These are phyloP conservation scores for Microctenopoma steveboyesi DNA, from an alignment of 2,797 vertebrate genomes.

Conservation along the genomic window DNA sequence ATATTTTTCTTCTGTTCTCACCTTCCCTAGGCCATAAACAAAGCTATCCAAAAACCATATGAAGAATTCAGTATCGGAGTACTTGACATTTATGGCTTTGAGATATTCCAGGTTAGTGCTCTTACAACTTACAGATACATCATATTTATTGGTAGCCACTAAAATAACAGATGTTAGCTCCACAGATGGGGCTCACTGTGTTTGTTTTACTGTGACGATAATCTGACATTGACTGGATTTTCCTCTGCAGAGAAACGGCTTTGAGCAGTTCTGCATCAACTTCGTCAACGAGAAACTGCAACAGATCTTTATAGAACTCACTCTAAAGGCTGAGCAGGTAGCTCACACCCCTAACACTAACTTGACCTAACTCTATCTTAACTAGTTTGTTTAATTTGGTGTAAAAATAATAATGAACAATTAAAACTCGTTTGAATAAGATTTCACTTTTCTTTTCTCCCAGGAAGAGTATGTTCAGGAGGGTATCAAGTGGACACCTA, in stretches of 20 bases:
- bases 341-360: no score
- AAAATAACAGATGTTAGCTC: slow-evolving; percentile 13
- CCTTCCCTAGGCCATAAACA: slow-evolving; percentile 89
- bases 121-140: neutral
- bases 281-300: slow-evolving; percentile 99
- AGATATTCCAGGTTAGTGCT: slow-evolving; percentile 93
- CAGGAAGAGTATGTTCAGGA: slow-evolving; percentile 98
- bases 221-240: slow-evolving; percentile 13
- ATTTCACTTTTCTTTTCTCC: neutral
- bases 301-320: slow-evolving; percentile 98
- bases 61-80: slow-evolving; percentile 95
- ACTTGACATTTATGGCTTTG: slow-evolving; percentile 97
- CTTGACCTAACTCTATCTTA: no score
- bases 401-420: neutral
- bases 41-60: slow-evolving; percentile 92
- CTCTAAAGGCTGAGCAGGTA: slow-evolving; percentile 98
- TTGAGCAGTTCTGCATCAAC: slow-evolving; percentile 99
- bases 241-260: slow-evolving; percentile 90
- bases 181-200: slow-evolving; percentile 1
- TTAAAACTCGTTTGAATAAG: neutral
- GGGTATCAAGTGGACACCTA: slow-evolving; percentile 95
- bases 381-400: neutral
- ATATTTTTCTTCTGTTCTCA: neutral
- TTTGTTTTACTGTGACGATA: slow-evolving; percentile 15
- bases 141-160: slow-evolving; percentile 15